Evolutionary conservation across 35 echinoderm and acorn worm genomes (phyloP).

Genomic region (Apostichopus japonicus): DNA sequence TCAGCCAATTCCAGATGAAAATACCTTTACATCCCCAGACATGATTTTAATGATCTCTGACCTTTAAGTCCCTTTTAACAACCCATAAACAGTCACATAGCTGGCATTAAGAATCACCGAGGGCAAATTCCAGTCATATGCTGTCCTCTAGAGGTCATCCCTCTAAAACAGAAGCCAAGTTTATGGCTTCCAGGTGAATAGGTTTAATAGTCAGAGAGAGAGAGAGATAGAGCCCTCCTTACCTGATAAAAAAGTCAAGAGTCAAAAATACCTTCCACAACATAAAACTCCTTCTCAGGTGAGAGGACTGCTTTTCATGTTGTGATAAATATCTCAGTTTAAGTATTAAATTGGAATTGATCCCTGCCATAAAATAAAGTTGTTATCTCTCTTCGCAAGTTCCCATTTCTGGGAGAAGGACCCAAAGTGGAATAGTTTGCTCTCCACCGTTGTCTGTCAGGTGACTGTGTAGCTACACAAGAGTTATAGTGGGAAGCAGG

Average conservation of each 20-base stretch:
- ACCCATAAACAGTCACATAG: slow-evolving; percentile 9
- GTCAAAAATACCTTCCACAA: background rate
- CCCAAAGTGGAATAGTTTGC: background rate
- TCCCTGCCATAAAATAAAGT: background rate
- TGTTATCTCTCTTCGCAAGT: background rate
- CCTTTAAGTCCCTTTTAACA: background rate
- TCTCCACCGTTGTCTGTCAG: background rate
- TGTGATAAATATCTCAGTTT: slow-evolving; percentile 21
- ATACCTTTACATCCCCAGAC: too few relatives aligned
- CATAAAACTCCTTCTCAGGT: slow-evolving; percentile 16
- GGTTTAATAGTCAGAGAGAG: background rate
- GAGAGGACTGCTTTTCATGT: slow-evolving; percentile 18
- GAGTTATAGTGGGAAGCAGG: too few relatives aligned
- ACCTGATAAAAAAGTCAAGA: too few relatives aligned
- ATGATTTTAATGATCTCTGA: background rate
- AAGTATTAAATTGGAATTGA: background rate
- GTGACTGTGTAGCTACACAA: too few relatives aligned
- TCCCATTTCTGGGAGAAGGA: too few relatives aligned
- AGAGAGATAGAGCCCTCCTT: background rate
- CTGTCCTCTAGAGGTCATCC: background rate
- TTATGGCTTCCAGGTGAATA: slow-evolving; percentile 50
- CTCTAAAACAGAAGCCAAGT: background rate
- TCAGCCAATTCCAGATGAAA: too few relatives aligned
- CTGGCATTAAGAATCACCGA: background rate
- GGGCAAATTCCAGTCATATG: background rate